These are phyloP conservation scores for Plumapathes pennacea DNA, from an alignment of 92 coral and sea anemone genomes.

Conservation along the genomic window DNA sequence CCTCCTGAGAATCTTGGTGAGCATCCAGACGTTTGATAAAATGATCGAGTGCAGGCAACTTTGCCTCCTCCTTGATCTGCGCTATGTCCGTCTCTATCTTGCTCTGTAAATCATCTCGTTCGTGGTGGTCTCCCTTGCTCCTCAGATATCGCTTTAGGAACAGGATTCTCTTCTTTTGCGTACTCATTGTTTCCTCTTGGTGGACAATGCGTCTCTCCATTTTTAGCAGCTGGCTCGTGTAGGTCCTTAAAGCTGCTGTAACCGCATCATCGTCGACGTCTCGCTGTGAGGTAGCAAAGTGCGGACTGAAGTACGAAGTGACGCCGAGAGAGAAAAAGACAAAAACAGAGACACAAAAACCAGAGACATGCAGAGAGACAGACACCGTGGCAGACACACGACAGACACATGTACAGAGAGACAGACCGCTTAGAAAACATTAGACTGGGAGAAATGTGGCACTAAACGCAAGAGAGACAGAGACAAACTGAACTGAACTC, in stretches of 20 bases:
- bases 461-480: neutral
- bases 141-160: slow-evolving; percentile 32
- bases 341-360: neutral
- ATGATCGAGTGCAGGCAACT: slow-evolving; percentile 10
- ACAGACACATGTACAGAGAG: too few species aligned
- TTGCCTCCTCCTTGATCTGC: neutral
- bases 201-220: slow-evolving; percentile 34
- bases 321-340: slow-evolving; percentile 8
- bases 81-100: slow-evolving; percentile 2
- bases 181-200: slow-evolving; percentile 22
- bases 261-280: slow-evolving; percentile 22
- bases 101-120: slow-evolving; percentile 13
- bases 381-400: too few species aligned
- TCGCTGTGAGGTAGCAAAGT: slow-evolving; percentile 11
- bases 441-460: neutral
- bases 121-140: slow-evolving; percentile 39
- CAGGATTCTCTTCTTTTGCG: slow-evolving; percentile 21
- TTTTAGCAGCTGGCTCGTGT: slow-evolving; percentile 25
- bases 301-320: neutral
- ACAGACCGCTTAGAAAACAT: neutral
- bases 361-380: neutral
- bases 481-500: too few species aligned
- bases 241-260: slow-evolving; percentile 19
- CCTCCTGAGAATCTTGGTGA: slow-evolving; percentile 17
- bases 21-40: slow-evolving; percentile 2